A percentile compares a stretch with the other conserved stretches of the same genome.
Conservation (phyloP, 1,140 invertebrate species). For the Galendromus occidentalis region DNA sequence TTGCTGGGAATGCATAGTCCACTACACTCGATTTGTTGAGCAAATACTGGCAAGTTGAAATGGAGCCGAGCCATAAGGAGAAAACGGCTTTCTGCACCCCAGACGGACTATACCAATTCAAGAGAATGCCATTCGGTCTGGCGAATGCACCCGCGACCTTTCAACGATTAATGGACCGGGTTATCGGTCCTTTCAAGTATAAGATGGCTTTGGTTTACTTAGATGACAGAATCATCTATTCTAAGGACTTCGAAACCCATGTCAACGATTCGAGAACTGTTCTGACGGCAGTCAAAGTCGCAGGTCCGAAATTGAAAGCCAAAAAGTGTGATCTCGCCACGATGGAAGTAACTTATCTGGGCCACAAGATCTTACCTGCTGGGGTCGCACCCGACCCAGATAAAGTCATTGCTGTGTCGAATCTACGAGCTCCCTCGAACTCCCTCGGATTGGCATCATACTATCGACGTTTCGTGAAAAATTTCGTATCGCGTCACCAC, state of each 20-base stretch:
- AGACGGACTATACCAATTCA: slow-evolving; percentile 26
- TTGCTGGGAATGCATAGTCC: slow-evolving; percentile 17
- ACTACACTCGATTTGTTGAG: not conserved
- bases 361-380: slow-evolving; percentile 13
- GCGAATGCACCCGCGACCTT: slow-evolving; percentile 28
- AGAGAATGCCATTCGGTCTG: slow-evolving; percentile 30
- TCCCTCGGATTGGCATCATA: slow-evolving; percentile 9
- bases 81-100: slow-evolving; percentile 31
- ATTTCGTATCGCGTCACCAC: no score
- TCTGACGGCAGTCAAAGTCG: not conserved
- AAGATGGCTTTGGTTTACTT: slow-evolving; percentile 18
- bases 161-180: slow-evolving; percentile 26
- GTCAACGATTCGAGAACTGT: slow-evolving; percentile 12
- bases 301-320: slow-evolving; percentile 14
- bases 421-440: slow-evolving; percentile 14
- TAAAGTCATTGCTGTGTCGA: slow-evolving; percentile 14
- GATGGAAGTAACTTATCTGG: slow-evolving; percentile 16
- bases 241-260: slow-evolving; percentile 10
- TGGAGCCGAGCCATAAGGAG: slow-evolving; percentile 24
- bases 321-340: slow-evolving; percentile 17
- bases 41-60: slow-evolving; percentile 31
- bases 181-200: slow-evolving; percentile 22
- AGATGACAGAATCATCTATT: slow-evolving; percentile 21
- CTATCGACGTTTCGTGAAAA: not conserved
- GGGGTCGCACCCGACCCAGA: slow-evolving; percentile 16